A percentile compares a stretch with the other conserved stretches of the same genome.
These are phyloP conservation scores for Tribolium castaneum DNA, from an alignment of 1,140 invertebrate genomes.

Conservation along the genomic window DNA sequence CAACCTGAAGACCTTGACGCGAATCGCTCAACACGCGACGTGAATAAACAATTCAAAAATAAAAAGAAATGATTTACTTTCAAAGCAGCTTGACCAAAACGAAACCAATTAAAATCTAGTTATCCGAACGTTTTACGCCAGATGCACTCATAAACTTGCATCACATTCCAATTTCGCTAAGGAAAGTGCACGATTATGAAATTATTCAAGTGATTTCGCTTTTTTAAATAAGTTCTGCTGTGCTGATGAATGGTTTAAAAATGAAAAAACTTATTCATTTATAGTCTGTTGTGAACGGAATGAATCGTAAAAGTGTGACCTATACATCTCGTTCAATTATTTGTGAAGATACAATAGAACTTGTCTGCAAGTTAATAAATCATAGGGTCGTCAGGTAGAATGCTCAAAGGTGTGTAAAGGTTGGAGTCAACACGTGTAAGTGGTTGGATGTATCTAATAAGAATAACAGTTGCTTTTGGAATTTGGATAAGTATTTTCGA, in stretches of 20 bases:
- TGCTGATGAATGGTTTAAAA: background rate
- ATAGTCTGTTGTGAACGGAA: background rate
- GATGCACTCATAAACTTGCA: conserved; percentile 10
- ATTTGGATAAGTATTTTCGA: too few species aligned
- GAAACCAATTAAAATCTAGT: conserved; percentile 4
- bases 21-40: background rate
- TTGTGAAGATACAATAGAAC: background rate
- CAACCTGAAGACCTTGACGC: background rate
- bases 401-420: background rate
- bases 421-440: background rate
- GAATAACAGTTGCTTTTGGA: too few species aligned
- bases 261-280: background rate
- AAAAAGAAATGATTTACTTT: conserved; percentile 13
- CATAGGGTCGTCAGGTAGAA: background rate
- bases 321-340: background rate
- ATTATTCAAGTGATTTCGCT: background rate
- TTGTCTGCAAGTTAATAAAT: background rate
- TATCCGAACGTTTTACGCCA: background rate
- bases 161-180: conserved; percentile 1
- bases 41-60: conserved; percentile 1
- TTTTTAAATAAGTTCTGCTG: background rate
- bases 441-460: background rate
- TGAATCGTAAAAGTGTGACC: background rate
- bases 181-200: conserved; percentile 9
- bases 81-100: conserved; percentile 9